Percentiles rank a stretch among this genome's conserved stretches.
These are phyloP conservation scores for Heterohyrax brucei DNA, from an alignment of 2,797 vertebrate genomes.

Conservation along the genomic window DNA sequence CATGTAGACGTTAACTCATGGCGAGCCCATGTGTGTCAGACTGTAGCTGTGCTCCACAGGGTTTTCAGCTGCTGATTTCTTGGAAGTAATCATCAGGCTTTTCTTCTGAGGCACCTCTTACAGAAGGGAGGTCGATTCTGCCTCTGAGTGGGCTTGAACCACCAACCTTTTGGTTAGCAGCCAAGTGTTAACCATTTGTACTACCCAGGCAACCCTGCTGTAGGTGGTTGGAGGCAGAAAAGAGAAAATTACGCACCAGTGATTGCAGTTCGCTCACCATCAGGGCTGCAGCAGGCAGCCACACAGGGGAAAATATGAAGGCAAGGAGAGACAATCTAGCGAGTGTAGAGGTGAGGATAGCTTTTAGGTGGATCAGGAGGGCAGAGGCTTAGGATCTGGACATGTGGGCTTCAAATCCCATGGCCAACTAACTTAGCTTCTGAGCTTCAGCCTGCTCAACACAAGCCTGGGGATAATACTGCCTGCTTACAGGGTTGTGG, in stretches of 20 bases:
- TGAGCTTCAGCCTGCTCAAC: neutral
- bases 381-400: neutral
- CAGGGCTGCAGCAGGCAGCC: neutral
- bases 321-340: neutral
- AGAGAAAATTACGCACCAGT: neutral
- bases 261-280: neutral
- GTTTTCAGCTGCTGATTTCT: neutral
- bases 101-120: neutral
- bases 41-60: neutral
- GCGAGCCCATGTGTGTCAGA: neutral
- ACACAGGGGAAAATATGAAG: neutral
- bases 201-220: neutral
- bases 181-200: neutral
- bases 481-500: neutral
- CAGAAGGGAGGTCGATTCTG: no score
- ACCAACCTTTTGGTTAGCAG: neutral
- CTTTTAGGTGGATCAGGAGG: no score
- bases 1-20: neutral
- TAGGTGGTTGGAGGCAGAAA: neutral
- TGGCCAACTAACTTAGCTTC: neutral
- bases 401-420: accelerated
- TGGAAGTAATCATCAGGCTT: neutral
- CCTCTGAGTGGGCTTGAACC: neutral
- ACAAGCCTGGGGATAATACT: neutral
- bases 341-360: no score